These are phyloP conservation scores for Dipus sagitta DNA, from an alignment of 2,797 vertebrate species.

Conservation along the genomic window DNA sequence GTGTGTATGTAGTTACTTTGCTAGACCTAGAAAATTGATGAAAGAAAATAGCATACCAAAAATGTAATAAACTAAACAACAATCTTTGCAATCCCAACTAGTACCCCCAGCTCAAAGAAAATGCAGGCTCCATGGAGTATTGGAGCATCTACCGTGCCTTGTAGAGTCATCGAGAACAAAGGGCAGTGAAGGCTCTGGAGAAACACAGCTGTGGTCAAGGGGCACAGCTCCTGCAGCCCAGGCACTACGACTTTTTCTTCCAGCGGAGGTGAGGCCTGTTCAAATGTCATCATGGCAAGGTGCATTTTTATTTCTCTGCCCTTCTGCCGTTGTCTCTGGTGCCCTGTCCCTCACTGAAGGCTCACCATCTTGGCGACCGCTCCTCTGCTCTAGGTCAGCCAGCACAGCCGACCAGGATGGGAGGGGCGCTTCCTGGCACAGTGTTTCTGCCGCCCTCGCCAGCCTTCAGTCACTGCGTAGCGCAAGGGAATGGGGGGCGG, in stretches of 20 bases:
- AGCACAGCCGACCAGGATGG: background rate
- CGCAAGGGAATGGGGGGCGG: background rate
- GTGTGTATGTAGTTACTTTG: background rate
- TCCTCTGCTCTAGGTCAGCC: background rate
- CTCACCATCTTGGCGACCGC: accelerated
- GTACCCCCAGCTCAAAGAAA: background rate
- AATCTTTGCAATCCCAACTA: background rate
- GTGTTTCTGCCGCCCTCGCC: background rate
- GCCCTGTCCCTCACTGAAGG: no score
- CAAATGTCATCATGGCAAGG: background rate
- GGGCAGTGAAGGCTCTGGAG: background rate
- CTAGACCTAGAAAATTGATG: background rate
- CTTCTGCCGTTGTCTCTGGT: background rate
- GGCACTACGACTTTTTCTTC: background rate
- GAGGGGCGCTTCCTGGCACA: background rate
- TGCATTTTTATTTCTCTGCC: background rate
- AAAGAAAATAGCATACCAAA: constrained; percentile 27
- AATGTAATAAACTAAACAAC: background rate
- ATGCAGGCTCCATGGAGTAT: background rate
- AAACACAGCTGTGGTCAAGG: background rate
- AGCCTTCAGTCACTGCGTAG: background rate
- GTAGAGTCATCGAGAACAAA: background rate
- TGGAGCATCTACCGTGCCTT: accelerated
- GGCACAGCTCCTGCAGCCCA: background rate
- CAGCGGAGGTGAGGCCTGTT: accelerated